These are phyloP conservation scores for Druceiella hillmani DNA, from an alignment of 2,888 invertebrate species.

Conservation along the genomic window DNA sequence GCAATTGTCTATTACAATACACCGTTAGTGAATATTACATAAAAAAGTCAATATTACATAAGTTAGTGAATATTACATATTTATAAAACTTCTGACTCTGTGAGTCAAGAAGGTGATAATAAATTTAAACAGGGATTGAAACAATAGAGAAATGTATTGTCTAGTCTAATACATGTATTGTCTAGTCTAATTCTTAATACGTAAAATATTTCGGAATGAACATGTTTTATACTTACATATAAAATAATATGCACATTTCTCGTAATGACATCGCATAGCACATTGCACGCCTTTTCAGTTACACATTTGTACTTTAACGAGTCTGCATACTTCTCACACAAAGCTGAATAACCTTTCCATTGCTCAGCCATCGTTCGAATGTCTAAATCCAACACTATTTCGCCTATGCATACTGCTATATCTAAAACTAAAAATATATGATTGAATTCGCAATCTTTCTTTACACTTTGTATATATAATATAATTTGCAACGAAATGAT, in stretches of 20 bases:
- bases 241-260: constrained; percentile 32
- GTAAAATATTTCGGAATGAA: neutral
- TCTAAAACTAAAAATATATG: constrained; percentile 37
- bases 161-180: too few relatives aligned
- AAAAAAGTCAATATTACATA: too few relatives aligned
- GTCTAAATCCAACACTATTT: constrained; percentile 43
- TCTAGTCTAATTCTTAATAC: neutral
- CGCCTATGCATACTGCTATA: constrained; percentile 43
- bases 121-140: too few relatives aligned
- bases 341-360: constrained; percentile 46
- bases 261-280: constrained; percentile 32
- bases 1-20: too few relatives aligned
- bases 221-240: constrained; percentile 31
- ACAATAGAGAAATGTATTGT: too few relatives aligned
- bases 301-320: constrained; percentile 32
- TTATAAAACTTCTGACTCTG: too few relatives aligned
- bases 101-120: too few relatives aligned
- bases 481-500: too few relatives aligned
- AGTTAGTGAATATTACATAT: too few relatives aligned
- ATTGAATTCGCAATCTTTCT: too few relatives aligned
- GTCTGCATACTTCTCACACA: constrained; percentile 43
- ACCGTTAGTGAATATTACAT: too few relatives aligned
- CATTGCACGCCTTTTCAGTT: constrained; percentile 30
- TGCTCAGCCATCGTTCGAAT: constrained; percentile 51
- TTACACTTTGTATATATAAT: too few relatives aligned